Percentiles rank a stretch among this genome's conserved stretches.
phyloP scores from a whole-genome alignment of 2,797 vertebrate species.

The Mus minutoides region DNA sequence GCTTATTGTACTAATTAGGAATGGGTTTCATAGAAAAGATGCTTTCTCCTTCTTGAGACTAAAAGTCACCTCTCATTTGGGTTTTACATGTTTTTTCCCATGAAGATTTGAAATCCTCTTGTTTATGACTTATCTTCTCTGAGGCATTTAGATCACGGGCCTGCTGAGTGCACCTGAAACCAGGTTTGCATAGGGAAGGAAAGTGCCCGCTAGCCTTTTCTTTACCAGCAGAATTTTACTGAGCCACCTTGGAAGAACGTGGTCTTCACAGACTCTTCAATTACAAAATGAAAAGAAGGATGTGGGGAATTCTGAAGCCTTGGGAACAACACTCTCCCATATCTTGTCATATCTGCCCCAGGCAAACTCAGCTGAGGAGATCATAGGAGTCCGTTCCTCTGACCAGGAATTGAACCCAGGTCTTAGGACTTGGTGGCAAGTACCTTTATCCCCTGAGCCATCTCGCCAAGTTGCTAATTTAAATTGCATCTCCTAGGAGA shows the following conservation, averaged over 20 bases:
- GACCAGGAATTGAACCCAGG: not conserved
- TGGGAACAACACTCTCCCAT: not conserved
- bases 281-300: not conserved
- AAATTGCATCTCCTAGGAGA: not conserved
- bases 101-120: constrained; percentile 32
- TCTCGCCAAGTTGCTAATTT: not conserved
- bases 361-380: not conserved
- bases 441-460: no score
- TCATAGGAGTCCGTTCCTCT: not conserved
- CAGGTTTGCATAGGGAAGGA: not conserved
- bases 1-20: not conserved
- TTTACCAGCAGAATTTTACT: not conserved
- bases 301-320: not conserved
- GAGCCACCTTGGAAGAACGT: not conserved
- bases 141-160: not conserved
- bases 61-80: not conserved
- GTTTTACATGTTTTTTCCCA: constrained; percentile 38
- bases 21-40: not conserved
- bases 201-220: not conserved
- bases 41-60: not conserved
- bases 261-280: not conserved
- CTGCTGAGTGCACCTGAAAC: not conserved
- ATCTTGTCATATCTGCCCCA: not conserved
- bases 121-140: not conserved
- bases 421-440: not conserved